A percentile compares a stretch with the other conserved stretches of the same genome.
Evolutionary conservation across 64 coral and sea anemone species (phyloP).

Genomic region (Porites australiensis): DNA sequence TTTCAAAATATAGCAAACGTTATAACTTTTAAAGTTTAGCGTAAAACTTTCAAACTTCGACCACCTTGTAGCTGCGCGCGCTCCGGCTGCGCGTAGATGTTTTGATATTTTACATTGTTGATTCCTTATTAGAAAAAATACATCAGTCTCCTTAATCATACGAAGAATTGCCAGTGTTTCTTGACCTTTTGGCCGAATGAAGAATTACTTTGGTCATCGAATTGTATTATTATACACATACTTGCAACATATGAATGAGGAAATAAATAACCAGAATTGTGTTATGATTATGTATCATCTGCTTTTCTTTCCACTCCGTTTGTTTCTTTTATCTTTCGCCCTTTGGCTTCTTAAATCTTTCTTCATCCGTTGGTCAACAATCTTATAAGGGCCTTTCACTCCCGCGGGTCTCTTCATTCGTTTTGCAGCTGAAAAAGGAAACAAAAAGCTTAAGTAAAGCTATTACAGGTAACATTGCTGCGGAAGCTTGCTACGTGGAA

Average conservation of each 20-base stretch:
- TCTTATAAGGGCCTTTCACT: slow-evolving; percentile 91
- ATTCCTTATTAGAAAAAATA: too few relatives aligned
- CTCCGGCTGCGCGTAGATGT: too few relatives aligned
- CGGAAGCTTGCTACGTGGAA: too few relatives aligned
- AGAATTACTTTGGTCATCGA: neutral
- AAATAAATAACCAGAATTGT: neutral
- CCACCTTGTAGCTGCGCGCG: too few relatives aligned
- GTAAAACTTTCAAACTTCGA: too few relatives aligned
- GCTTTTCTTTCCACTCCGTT: slow-evolving; percentile 52
- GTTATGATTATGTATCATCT: neutral
- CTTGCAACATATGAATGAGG: too few relatives aligned
- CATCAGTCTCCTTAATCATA: neutral
- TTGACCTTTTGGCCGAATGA: too few relatives aligned
- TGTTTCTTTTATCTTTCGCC: slow-evolving; percentile 63
- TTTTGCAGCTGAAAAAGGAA: slow-evolving; percentile 78
- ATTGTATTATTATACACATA: too few relatives aligned
- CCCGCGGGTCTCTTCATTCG: slow-evolving; percentile 91
- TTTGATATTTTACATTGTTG: too few relatives aligned
- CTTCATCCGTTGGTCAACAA: slow-evolving; percentile 96
- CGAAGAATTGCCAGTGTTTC: too few relatives aligned
- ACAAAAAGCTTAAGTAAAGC: neutral
- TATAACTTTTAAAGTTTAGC: neutral
- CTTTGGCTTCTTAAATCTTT: slow-evolving; percentile 89
- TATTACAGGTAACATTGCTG: too few relatives aligned
- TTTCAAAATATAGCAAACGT: neutral